phyloP scores from a whole-genome alignment of 2,888 invertebrate genomes.

The Eupithecia inturbata region DNA sequence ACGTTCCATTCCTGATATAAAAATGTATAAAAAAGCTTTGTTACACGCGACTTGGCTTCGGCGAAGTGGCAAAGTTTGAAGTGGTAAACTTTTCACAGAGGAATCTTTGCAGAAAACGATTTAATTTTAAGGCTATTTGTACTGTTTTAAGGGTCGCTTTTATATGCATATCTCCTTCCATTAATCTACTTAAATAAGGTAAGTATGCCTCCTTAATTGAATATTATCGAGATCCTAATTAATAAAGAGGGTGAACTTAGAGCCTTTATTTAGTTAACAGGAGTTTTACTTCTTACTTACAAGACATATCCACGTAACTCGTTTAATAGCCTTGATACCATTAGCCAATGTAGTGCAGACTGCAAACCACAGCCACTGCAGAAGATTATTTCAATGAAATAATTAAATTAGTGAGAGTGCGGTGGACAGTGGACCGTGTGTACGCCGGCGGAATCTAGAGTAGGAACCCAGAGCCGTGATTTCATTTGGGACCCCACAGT shows the following conservation, averaged over 20 bases:
- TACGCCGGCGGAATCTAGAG: conserved; percentile 70
- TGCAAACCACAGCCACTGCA: conserved; percentile 64
- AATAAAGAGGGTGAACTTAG: conserved; percentile 35
- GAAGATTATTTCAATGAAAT: conserved; percentile 76
- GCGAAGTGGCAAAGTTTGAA: conserved; percentile 83
- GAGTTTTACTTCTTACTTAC: conserved; percentile 45
- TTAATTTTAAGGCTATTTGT: conserved; percentile 81
- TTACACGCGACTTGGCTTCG: conserved; percentile 81
- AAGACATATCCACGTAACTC: conserved; percentile 49
- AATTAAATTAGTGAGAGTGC: conserved; percentile 72
- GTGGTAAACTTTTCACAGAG: conserved; percentile 83
- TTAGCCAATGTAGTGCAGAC: conserved; percentile 61
- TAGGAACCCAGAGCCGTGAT: conserved; percentile 55
- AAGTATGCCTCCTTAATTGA: conserved; percentile 37
- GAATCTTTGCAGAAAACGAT: conserved; percentile 81
- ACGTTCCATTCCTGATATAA: conserved; percentile 82
- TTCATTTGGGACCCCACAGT: conserved; percentile 60
- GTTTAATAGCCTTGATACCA: conserved; percentile 57
- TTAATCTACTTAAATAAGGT: conserved; percentile 51
- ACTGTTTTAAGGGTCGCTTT: conserved; percentile 67
- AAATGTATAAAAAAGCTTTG: conserved; percentile 84
- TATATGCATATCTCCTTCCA: conserved; percentile 60
- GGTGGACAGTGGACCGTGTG: conserved; percentile 69
- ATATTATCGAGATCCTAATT: conserved; percentile 44
- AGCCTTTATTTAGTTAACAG: conserved; percentile 29